Evolutionary conservation across 2,888 invertebrate species (phyloP).

Genomic region (Dicycla oo): DNA sequence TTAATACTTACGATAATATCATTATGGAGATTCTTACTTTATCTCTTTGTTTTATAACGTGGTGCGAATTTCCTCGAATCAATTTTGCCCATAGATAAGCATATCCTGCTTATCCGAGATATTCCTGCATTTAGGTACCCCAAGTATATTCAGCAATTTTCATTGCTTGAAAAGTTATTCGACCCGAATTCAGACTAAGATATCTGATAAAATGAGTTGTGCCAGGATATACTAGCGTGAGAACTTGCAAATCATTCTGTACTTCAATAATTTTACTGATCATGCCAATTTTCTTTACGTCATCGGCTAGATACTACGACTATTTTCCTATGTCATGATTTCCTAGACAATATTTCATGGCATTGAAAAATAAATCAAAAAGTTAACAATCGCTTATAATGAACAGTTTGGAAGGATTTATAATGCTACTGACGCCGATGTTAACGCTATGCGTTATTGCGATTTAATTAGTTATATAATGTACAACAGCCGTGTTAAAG

Average conservation of each 20-base stretch:
- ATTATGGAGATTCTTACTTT: not conserved
- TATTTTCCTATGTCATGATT: slow-evolving; percentile 77
- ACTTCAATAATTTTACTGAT: slow-evolving; percentile 94
- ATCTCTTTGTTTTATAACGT: not conserved
- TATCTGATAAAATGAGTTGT: slow-evolving; percentile 95
- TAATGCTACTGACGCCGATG: not conserved
- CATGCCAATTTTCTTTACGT: slow-evolving; percentile 75
- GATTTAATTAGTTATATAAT: not conserved
- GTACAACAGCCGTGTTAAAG: not conserved
- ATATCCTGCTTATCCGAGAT: not conserved
- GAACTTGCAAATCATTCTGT: slow-evolving; percentile 92
- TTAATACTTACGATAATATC: not conserved
- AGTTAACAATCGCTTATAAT: not conserved
- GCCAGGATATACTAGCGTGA: slow-evolving; percentile 96
- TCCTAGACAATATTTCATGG: slow-evolving; percentile 4
- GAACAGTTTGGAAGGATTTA: not conserved
- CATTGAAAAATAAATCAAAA: not conserved
- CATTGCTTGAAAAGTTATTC: slow-evolving; percentile 67
- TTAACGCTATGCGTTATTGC: not conserved
- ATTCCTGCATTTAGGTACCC: not conserved
- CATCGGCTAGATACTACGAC: slow-evolving; percentile 17
- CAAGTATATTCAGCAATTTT: not conserved
- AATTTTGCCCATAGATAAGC: too few relatives aligned
- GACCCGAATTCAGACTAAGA: slow-evolving; percentile 93
- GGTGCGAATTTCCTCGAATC: not conserved